Base-by-base conservation (phyloP, 1,140 invertebrate species). In the Drosophila mayri region DNA sequence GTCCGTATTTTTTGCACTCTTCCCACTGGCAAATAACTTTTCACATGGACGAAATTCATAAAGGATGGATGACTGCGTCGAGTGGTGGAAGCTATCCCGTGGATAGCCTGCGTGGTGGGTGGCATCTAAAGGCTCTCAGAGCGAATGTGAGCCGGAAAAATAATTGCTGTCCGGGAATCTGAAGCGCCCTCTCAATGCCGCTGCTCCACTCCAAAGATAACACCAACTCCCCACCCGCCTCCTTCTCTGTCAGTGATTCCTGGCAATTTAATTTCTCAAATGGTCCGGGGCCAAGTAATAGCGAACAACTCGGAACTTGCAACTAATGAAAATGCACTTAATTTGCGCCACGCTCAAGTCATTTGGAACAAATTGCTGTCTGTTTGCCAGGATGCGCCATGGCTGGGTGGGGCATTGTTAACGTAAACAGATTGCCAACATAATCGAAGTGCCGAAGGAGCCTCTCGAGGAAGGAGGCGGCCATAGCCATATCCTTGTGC, bases 301-400 rank as follows among this genome's bases (percentile, higher is more conserved):
- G 75, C 75, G 65, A 76, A 58, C 75, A 50, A 55, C 52, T 38
- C 35, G 52, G 35, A 78, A 78, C 65, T 78, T 78, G 75, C 75
- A 57, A 78, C 76, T 78, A 78, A 78, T 78, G 76, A 78, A 78
- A 78, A 78, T 78, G 76, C 75, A 78, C 76, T 78, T 78, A 78
- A 78, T 78, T 78, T 78, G 65, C 58, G 50, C 63, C 70, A 72
- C 75, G 52, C 75, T 77, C 75, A 50, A 78, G 75, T 77, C 75
- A 70, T 50, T 62, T 57, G 75, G 65, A 78, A 78, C 74, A 78
- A 78, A 78, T 78, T 78, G 75, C 57, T 61, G 74, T 75, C 67
- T 73, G 66, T 40, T 22, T 62, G 32, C 25, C 22, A 8, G 64
- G 40, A 46, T 20, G 55, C 10, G 41, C 11, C 25, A 18, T 6